Conservation (phyloP, 2,888 invertebrate genomes). For the Clostera curtula region DNA sequence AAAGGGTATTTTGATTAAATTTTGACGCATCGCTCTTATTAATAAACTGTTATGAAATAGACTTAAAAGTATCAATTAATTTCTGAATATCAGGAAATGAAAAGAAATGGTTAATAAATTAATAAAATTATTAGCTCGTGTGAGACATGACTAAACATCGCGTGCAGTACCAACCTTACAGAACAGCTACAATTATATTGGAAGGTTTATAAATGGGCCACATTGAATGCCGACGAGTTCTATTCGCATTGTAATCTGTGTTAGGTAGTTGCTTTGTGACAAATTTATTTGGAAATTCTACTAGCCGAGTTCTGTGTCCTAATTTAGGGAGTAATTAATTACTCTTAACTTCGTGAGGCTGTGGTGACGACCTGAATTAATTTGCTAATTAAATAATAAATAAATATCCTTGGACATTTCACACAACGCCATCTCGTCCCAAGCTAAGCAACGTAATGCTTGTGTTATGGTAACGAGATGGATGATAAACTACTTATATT, state of each 20-base stretch:
- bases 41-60: too few species aligned
- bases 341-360: background rate
- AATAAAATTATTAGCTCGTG: too few species aligned
- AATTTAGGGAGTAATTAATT: conserved; percentile 3
- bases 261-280: conserved; percentile 29
- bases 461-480: too few species aligned
- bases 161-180: conserved; percentile 34
- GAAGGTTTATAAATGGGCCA: conserved; percentile 33
- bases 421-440: too few species aligned
- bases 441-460: too few species aligned
- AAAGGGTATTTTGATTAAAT: too few species aligned
- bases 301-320: conserved; percentile 18
- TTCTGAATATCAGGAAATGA: too few species aligned
- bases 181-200: conserved; percentile 39
- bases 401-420: too few species aligned
- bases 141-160: conserved; percentile 21
- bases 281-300: conserved; percentile 33
- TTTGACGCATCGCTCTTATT: too few species aligned
- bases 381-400: background rate
- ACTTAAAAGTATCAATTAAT: too few species aligned
- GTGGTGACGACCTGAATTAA: background rate
- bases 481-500: too few species aligned
- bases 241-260: conserved; percentile 30
- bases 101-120: too few species aligned
- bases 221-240: conserved; percentile 25